Evolutionary conservation across 2,888 invertebrate species (phyloP).

Genomic region (Hypomecis atomaria): DNA sequence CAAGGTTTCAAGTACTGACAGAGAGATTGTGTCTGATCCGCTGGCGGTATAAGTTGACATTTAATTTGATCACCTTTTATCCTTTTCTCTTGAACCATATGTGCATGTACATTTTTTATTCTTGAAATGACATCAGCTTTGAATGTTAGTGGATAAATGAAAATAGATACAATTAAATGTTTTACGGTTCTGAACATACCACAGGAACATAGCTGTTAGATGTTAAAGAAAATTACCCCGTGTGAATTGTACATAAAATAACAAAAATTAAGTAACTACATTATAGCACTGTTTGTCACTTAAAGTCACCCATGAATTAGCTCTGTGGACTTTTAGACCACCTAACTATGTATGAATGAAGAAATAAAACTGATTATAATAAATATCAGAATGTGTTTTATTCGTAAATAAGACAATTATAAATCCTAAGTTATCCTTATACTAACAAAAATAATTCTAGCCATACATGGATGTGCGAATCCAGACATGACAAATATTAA

Average conservation of each 20-base stretch:
- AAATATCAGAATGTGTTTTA: slow-evolving; percentile 44
- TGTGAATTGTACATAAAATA: slow-evolving; percentile 67
- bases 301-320: slow-evolving; percentile 71
- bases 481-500: neutral
- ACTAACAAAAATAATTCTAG: slow-evolving; percentile 17
- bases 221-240: slow-evolving; percentile 51
- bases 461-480: slow-evolving; percentile 6
- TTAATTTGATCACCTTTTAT: slow-evolving; percentile 54
- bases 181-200: slow-evolving; percentile 32
- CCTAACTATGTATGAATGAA: slow-evolving; percentile 78
- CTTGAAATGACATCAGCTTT: slow-evolving; percentile 53
- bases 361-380: slow-evolving; percentile 77
- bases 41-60: slow-evolving; percentile 66
- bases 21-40: slow-evolving; percentile 46
- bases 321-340: slow-evolving; percentile 68
- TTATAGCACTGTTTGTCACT: slow-evolving; percentile 71
- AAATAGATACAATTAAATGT: slow-evolving; percentile 32
- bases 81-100: slow-evolving; percentile 45
- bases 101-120: slow-evolving; percentile 59
- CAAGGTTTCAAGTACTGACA: slow-evolving; percentile 35
- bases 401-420: slow-evolving; percentile 17
- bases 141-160: slow-evolving; percentile 50
- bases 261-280: slow-evolving; percentile 55
- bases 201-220: slow-evolving; percentile 60
- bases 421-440: slow-evolving; percentile 16